Base-by-base conservation (phyloP, 2,113 vertebrate species). In the Perca schrenkii region DNA sequence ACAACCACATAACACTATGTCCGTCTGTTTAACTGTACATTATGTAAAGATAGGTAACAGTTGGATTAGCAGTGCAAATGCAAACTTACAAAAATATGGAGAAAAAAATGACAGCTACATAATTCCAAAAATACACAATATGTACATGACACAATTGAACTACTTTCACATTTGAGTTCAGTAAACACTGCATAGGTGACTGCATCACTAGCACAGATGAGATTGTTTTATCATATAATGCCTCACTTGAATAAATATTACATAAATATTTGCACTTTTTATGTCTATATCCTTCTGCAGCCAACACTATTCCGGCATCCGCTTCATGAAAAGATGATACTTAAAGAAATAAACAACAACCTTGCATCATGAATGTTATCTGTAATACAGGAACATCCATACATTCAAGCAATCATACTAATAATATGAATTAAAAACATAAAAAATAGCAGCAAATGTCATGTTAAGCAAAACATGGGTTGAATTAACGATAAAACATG, bases 171-270 rank as follows among this genome's bases (percentile, higher is more conserved):
- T 87, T 93, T 82, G 66, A 79, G 83, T 88, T 92, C 77, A 90
- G 90, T 92, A 92, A 90, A 93, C 91, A 92, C 87, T 93, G 91
- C 93, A 94, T 93, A 94, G 93, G 85, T 93, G 92, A 93, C 84
- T 63, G 91, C 82, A 86, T 90, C 87, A 94, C 92, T 79, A 93
- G 88, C 89, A 94, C 88, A 79, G 73, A 94, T 92, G 85, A 89
- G 53, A 86, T 79, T 79, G 54, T 54, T 81, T 78, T 11, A 75
- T 85, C 83, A 52, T 83, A 89, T 88, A 89, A 88, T 79, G 91
- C 82, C 79, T 85, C 84, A 92, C 66, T 89, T 80, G 80, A 94
- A 94, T 94, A 93, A 93, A 94, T 94, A 90, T 90, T 78, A 87
- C 82, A 89, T 86, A 86, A 74, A 92, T 88, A 92, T 85, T 88